These are phyloP conservation scores for Chaenodraco wilsoni DNA, from an alignment of 2,797 vertebrate species.

Conservation along the genomic window DNA sequence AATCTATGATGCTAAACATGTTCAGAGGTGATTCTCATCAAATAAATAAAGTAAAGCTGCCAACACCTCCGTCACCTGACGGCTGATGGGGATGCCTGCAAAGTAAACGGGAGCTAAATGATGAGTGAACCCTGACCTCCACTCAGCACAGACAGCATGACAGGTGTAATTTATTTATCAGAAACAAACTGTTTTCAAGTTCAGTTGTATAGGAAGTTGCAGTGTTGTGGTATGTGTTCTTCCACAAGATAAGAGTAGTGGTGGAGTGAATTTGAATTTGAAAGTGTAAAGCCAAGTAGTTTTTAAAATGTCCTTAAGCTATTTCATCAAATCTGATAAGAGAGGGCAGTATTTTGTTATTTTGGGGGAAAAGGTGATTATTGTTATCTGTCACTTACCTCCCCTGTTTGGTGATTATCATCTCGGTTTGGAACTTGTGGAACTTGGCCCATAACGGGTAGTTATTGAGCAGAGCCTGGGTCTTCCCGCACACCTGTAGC, in stretches of 20 bases:
- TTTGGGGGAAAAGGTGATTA: neutral
- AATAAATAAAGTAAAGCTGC: neutral
- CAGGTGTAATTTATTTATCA: neutral
- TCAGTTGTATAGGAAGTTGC: neutral
- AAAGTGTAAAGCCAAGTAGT: slow-evolving; percentile 22
- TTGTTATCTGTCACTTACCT: slow-evolving; percentile 84
- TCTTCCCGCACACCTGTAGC: slow-evolving; percentile 91
- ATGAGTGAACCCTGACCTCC: slow-evolving; percentile 1
- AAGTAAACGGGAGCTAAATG: neutral
- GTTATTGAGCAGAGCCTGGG: slow-evolving; percentile 93
- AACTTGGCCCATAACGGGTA: slow-evolving; percentile 97
- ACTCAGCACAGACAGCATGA: neutral
- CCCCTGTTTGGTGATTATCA: slow-evolving; percentile 99
- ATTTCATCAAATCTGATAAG: neutral
- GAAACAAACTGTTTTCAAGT: neutral
- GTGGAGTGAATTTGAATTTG: neutral
- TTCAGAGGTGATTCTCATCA: neutral
- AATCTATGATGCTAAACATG: neutral
- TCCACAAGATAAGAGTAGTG: neutral
- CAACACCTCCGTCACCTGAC: slow-evolving; percentile 18
- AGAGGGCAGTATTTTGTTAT: no score
- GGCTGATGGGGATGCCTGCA: neutral
- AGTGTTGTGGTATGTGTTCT: neutral
- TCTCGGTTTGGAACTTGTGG: slow-evolving; percentile 97
- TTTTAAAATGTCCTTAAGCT: neutral